Base-by-base conservation (phyloP, 2,113 vertebrate genomes). In the Takifugu flavidus region DNA sequence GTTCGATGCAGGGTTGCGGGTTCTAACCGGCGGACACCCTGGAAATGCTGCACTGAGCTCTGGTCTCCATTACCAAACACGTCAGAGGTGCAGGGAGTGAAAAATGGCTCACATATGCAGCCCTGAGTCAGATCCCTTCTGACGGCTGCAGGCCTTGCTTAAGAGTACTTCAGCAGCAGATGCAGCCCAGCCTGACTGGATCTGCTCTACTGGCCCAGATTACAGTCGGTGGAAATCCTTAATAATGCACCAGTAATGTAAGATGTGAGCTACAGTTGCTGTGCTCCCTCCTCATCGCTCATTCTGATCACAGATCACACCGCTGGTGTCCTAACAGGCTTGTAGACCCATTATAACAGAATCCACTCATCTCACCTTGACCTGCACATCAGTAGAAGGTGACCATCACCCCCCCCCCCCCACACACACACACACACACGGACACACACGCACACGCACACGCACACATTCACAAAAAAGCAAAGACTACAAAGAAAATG, bases 31-130 rank as follows among this genome's bases (percentile, higher is more conserved):
- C 66, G 50, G 13, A 68, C 6, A 49, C 47, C 62, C 44, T 52
- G 65, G 55, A 74, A 74, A 77, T 74, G 67, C 27, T 70, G 75
- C 81, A 73, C 69, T 29, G 64, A 71, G 58, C 71, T 57, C 57
- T 64, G 67, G 49, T 79, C 71, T 79, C 76, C 59, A 75, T 81
- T 75, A 62, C 63, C 56, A 53, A 75, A 62, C 71, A 47, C 62
- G 64, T 60, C 70, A 77, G 64, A 56, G 50, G 67, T 62, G 54
- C 26, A 52, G 50, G 43, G 68, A 25, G 50, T 57, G 45, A 42
- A 45, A 65, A 53, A 71, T 31, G 29, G 29, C 29, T 5, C 2
- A 4, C 29, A 31, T 5, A 31, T 31, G 29, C 29, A 31, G 27
- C 11, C 5, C 20, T 20, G 20, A 20, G 20, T 20, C 20, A 20